Evolutionary conservation across 2,113 vertebrate genomes (phyloP).

Genomic region (Tragelaphus buxtoni): DNA sequence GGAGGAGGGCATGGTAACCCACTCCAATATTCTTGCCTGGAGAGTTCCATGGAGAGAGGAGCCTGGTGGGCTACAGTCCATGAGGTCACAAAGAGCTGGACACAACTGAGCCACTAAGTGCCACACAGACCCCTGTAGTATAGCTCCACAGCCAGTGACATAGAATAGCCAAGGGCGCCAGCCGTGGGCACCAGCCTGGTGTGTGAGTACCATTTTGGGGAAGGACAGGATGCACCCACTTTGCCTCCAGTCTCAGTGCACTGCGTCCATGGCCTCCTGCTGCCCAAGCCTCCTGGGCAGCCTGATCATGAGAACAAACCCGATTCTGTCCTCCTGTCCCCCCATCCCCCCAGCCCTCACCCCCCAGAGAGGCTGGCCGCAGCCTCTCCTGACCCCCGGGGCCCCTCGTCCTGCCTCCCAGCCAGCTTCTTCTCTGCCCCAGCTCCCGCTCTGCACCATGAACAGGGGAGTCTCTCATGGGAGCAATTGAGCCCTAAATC

Average conservation of each 20-base stretch:
- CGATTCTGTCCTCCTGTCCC: fast-evolving
- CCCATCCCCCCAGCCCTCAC: neutral
- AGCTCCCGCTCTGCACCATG: neutral
- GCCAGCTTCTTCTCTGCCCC: neutral
- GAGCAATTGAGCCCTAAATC: slow-evolving; percentile 54
- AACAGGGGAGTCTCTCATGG: slow-evolving; percentile 32
- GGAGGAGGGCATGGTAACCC: neutral
- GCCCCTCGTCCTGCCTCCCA: neutral
- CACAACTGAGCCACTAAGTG: neutral
- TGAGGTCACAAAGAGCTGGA: neutral
- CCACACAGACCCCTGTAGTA: neutral
- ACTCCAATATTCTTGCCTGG: neutral
- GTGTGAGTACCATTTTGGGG: neutral
- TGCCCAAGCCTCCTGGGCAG: neutral
- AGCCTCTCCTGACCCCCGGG: neutral
- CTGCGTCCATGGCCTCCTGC: neutral
- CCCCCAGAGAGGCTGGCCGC: neutral
- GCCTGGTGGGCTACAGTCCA: neutral
- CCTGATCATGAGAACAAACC: neutral
- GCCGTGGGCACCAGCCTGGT: neutral
- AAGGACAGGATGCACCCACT: no score
- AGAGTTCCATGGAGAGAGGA: neutral
- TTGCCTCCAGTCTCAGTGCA: neutral
- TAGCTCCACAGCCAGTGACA: neutral
- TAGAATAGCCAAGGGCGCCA: neutral